Conservation (phyloP, 2,113 vertebrate species). For the Stegastes partitus region DNA sequence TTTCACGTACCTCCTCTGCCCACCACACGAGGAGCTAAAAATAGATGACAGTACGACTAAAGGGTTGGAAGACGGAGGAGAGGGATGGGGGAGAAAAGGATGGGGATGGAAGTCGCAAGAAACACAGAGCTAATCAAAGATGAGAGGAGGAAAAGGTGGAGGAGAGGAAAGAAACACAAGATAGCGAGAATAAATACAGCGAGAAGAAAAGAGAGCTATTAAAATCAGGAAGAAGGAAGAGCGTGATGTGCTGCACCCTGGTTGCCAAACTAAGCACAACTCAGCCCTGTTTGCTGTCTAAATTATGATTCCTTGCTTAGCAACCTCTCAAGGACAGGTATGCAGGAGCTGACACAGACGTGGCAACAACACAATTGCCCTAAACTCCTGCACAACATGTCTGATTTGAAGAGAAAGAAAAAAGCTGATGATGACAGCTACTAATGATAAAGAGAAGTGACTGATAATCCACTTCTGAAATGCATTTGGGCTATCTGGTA, state of each 20-base stretch:
- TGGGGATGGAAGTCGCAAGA: conserved; percentile 43
- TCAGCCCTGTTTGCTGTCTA: conserved; percentile 19
- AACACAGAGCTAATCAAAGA: conserved; percentile 28
- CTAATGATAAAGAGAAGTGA: background rate
- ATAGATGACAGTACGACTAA: conserved; percentile 72
- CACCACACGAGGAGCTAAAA: conserved; percentile 82
- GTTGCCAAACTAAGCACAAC: conserved; percentile 20
- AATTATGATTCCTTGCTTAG: conserved; percentile 19
- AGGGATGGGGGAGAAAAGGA: conserved; percentile 39
- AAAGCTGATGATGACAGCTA: background rate
- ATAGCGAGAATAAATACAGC: background rate
- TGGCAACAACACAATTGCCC: conserved; percentile 4
- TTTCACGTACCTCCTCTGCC: conserved; percentile 76
- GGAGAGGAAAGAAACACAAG: conserved; percentile 13
- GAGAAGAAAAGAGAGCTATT: background rate
- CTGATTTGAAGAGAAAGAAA: background rate
- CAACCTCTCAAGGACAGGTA: conserved; percentile 16
- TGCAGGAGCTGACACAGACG: conserved; percentile 30
- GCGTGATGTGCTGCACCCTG: conserved; percentile 13
- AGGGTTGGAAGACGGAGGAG: conserved; percentile 50
- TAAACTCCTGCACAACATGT: background rate
- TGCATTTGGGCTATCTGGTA: background rate
- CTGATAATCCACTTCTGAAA: background rate
- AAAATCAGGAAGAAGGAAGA: background rate
- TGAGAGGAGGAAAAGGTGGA: conserved; percentile 20